phyloP scores from a whole-genome alignment of 2,113 vertebrate genomes.

The Atractosteus spatula region DNA sequence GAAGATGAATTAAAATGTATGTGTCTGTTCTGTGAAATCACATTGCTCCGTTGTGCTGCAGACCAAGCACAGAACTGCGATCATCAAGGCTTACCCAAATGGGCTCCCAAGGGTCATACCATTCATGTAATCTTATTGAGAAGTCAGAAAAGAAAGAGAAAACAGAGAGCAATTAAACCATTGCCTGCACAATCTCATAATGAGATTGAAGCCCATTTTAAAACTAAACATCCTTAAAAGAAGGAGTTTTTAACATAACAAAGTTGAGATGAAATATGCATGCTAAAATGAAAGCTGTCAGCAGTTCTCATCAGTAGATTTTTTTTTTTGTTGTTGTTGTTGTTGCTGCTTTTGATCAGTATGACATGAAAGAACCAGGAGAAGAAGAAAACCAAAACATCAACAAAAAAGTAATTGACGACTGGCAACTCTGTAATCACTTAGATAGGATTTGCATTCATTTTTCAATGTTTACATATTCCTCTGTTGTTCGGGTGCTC shows the following conservation, averaged over 20 bases:
- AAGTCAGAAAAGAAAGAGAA: neutral
- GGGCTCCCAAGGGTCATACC: neutral
- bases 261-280: constrained; percentile 45
- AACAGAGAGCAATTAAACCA: neutral
- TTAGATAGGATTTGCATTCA: constrained; percentile 13
- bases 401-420: constrained; percentile 31
- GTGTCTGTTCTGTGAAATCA: neutral
- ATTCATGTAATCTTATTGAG: neutral
- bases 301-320: constrained; percentile 47
- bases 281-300: constrained; percentile 42
- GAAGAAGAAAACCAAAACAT: constrained; percentile 41
- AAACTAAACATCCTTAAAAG: constrained; percentile 35
- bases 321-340: constrained; percentile 42
- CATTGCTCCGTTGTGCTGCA: neutral
- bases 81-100: neutral
- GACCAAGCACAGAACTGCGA: too few relatives aligned
- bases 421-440: constrained; percentile 66
- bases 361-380: constrained; percentile 50
- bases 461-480: constrained; percentile 33
- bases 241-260: constrained; percentile 27
- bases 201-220: constrained; percentile 27
- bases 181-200: neutral
- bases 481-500: constrained; percentile 56
- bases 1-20: neutral
- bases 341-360: constrained; percentile 58